A percentile compares a stretch with the other conserved stretches of the same genome.
Conservation (phyloP, 2,797 vertebrate genomes). For the Eulemur mongoz region DNA sequence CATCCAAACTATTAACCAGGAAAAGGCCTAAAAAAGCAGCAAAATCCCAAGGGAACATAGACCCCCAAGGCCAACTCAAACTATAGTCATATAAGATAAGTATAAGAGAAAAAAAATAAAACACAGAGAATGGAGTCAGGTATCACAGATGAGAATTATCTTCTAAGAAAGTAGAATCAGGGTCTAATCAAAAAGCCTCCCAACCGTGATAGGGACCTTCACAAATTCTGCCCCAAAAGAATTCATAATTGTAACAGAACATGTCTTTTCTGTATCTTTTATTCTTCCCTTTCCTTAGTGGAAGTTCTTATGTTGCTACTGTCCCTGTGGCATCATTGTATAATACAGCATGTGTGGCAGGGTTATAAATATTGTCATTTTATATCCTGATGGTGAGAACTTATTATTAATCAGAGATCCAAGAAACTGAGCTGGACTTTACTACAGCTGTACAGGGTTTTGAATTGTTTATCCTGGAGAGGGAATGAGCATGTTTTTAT, state of each 20-base stretch:
- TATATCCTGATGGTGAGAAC: background rate
- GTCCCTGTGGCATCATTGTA: background rate
- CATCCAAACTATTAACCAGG: background rate
- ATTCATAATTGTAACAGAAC: background rate
- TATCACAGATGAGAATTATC: background rate
- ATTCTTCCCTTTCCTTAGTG: background rate
- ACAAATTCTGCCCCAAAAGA: background rate
- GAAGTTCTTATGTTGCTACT: background rate
- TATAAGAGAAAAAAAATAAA: background rate
- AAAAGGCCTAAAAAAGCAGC: background rate
- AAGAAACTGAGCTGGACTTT: background rate
- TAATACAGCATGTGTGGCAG: too few relatives aligned
- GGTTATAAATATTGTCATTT: background rate
- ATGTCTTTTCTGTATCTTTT: background rate
- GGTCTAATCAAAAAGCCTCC: background rate
- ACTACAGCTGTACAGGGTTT: background rate
- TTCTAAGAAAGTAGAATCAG: background rate
- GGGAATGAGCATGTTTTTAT: background rate
- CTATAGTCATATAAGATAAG: background rate
- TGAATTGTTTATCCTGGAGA: background rate
- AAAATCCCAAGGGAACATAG: background rate
- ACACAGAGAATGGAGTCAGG: background rate
- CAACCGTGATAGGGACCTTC: background rate
- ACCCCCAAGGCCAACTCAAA: background rate
- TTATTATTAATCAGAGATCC: background rate